These are phyloP conservation scores for Blomia tropicalis DNA, from an alignment of 2,888 invertebrate genomes.

Conservation along the genomic window DNA sequence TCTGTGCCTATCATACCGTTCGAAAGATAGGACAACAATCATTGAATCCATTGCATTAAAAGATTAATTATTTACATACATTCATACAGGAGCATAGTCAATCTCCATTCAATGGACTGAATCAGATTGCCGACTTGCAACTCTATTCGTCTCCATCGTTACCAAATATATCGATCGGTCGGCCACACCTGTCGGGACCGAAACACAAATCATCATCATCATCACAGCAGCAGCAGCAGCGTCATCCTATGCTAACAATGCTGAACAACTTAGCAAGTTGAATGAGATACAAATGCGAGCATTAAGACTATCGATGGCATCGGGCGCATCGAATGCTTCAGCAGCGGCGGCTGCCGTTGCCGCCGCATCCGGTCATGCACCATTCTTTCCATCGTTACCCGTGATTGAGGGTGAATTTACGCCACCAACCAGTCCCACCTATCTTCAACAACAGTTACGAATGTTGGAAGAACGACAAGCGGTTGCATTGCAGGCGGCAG, in stretches of 20 bases:
- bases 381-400: slow-evolving; percentile 53
- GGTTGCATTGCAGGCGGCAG: slow-evolving; percentile 11
- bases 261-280: slow-evolving; percentile 36
- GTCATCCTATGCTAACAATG: slow-evolving; percentile 42
- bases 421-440: slow-evolving; percentile 38
- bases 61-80: too few species aligned
- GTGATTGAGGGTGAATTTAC: slow-evolving; percentile 40
- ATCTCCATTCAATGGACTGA: slow-evolving; percentile 23
- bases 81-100: slow-evolving; percentile 26
- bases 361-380: slow-evolving; percentile 46
- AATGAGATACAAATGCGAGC: slow-evolving; percentile 64
- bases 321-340: background rate
- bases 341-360: slow-evolving; percentile 38
- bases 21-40: too few species aligned
- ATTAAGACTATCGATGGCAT: slow-evolving; percentile 34
- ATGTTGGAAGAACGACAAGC: slow-evolving; percentile 40
- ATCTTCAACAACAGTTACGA: slow-evolving; percentile 44
- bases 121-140: slow-evolving; percentile 40
- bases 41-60: too few species aligned
- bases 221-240: slow-evolving; percentile 25
- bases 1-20: background rate
- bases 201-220: slow-evolving; percentile 25
- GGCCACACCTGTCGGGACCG: slow-evolving; percentile 43
- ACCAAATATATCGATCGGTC: slow-evolving; percentile 86
- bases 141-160: slow-evolving; percentile 87